phyloP scores from a whole-genome alignment of 1,140 invertebrate species.

The Drosophila biarmipes region DNA sequence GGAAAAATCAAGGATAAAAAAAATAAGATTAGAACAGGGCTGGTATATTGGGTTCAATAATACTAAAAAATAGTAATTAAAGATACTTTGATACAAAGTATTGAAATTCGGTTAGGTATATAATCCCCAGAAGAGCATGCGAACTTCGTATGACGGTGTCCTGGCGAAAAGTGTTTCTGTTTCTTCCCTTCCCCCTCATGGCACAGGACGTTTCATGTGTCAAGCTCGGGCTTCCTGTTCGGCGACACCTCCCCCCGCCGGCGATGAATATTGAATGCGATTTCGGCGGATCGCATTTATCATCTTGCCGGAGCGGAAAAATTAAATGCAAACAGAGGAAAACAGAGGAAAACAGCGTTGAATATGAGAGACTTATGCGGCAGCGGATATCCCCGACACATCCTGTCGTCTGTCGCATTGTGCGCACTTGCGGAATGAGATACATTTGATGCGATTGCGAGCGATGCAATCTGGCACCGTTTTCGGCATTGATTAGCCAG shows the following conservation, averaged over 20 bases:
- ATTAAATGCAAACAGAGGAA: conserved; percentile 55
- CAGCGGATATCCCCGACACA: conserved; percentile 80
- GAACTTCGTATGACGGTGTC: conserved; percentile 4
- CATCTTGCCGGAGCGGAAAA: conserved; percentile 69
- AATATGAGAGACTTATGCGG: conserved; percentile 56
- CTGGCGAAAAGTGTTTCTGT: not conserved
- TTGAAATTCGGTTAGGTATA: too few species aligned
- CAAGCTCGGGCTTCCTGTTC: conserved; percentile 65
- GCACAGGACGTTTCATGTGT: conserved; percentile 72
- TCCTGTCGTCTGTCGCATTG: conserved; percentile 55
- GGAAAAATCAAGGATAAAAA: too few species aligned
- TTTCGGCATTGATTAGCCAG: conserved; percentile 59
- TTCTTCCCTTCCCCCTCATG: conserved; percentile 9
- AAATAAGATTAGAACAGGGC: too few species aligned
- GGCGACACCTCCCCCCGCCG: conserved; percentile 45
- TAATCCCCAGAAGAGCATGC: conserved; percentile 25
- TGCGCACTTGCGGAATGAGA: conserved; percentile 46
- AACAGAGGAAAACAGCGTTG: conserved; percentile 2
- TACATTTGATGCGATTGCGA: conserved; percentile 42
- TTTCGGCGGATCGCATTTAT: conserved; percentile 59
- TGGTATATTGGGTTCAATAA: too few species aligned
- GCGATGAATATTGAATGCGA: conserved; percentile 28
- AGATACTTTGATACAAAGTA: too few species aligned
- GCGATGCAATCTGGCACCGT: conserved; percentile 44
- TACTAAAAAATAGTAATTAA: too few species aligned